A percentile compares a stretch with the other conserved stretches of the same genome.
These are phyloP conservation scores for Galendromus occidentalis DNA, from an alignment of 1,140 invertebrate species.

Conservation along the genomic window DNA sequence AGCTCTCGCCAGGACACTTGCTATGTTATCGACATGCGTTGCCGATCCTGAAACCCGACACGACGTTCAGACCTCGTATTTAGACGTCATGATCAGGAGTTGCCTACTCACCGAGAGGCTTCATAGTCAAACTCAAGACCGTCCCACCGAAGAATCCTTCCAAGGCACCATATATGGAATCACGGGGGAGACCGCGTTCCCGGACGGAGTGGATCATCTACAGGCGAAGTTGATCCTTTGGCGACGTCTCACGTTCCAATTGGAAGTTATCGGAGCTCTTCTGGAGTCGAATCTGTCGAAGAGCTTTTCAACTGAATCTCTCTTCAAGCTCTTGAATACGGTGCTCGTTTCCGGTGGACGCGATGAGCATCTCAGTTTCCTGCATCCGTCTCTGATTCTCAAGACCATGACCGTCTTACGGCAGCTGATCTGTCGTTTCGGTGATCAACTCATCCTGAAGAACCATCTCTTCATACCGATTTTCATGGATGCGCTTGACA, in stretches of 20 bases:
- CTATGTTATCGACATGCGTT: background rate
- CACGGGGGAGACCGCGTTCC: background rate
- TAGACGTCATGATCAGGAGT: background rate
- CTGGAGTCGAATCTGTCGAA: background rate
- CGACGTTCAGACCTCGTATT: background rate
- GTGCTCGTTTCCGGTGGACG: background rate
- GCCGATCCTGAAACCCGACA: background rate
- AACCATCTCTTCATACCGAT: background rate
- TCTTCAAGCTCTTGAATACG: background rate
- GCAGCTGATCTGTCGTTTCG: background rate
- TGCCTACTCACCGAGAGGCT: background rate
- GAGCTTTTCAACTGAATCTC: background rate
- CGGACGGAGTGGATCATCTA: background rate
- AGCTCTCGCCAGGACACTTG: background rate
- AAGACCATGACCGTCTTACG: background rate
- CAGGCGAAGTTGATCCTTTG: background rate
- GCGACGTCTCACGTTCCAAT: background rate
- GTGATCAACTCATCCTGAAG: background rate
- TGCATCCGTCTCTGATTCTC: background rate
- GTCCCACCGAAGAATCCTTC: background rate
- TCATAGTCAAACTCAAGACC: background rate
- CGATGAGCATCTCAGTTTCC: background rate
- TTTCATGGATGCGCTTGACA: background rate
- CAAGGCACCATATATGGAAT: background rate
- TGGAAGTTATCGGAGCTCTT: background rate